phyloP scores from a whole-genome alignment of 2,888 invertebrate species.

The Lapara coniferarum region DNA sequence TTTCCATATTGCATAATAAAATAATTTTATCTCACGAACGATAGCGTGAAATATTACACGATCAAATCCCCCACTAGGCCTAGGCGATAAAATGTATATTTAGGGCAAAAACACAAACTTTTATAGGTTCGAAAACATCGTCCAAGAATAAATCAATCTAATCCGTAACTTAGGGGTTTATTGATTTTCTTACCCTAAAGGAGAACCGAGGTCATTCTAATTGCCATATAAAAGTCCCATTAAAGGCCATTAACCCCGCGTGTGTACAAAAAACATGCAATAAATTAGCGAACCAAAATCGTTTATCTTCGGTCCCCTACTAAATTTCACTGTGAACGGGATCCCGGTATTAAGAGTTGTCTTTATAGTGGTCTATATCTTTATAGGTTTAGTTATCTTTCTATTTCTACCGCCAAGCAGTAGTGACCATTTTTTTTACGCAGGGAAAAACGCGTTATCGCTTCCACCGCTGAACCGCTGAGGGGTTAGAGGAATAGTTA shows the following conservation, averaged over 20 bases:
- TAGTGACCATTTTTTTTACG: too few species aligned
- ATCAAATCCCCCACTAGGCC: neutral
- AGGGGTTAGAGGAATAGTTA: too few species aligned
- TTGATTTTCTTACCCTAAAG: slow-evolving; percentile 41
- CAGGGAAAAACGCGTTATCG: too few species aligned
- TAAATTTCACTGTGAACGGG: slow-evolving; percentile 53
- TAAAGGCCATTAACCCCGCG: slow-evolving; percentile 72
- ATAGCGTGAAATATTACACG: neutral
- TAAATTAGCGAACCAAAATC: slow-evolving; percentile 71
- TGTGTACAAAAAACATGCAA: slow-evolving; percentile 76
- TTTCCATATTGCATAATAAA: neutral
- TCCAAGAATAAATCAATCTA: neutral
- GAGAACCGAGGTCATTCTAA: slow-evolving; percentile 62
- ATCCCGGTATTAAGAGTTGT: slow-evolving; percentile 28
- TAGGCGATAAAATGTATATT: neutral
- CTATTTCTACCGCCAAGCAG: too few species aligned
- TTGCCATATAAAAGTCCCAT: slow-evolving; percentile 72
- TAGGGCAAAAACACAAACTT: neutral
- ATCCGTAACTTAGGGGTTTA: neutral
- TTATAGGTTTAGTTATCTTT: neutral
- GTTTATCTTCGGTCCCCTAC: slow-evolving; percentile 66
- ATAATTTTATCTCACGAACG: neutral
- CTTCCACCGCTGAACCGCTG: too few species aligned
- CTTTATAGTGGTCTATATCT: slow-evolving; percentile 32
- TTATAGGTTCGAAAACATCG: neutral